phyloP scores from a whole-genome alignment of 2,797 vertebrate species.

The Heteromormyrus szaboi region DNA sequence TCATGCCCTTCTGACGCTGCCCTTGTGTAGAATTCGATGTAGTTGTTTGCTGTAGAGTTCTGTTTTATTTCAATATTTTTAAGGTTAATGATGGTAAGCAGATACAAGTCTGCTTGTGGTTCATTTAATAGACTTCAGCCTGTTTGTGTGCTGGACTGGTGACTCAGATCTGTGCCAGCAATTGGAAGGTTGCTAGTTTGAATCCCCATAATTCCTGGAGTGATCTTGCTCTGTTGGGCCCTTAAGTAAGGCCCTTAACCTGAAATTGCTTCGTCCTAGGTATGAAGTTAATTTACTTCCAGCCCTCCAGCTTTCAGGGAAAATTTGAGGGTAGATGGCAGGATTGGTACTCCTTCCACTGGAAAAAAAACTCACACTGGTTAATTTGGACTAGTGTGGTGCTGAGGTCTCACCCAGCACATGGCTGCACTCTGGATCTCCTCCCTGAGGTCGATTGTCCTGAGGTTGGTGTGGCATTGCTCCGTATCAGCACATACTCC shows the following conservation, averaged over 20 bases:
- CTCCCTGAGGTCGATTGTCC: background rate
- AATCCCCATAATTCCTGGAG: background rate
- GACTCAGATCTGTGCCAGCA: background rate
- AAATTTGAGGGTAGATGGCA: background rate
- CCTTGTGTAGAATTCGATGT: background rate
- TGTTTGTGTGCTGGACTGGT: background rate
- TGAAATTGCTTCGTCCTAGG: background rate
- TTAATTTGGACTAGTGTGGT: background rate
- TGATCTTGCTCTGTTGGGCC: background rate
- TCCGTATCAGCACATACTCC: background rate
- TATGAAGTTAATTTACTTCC: background rate
- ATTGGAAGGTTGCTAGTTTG: background rate
- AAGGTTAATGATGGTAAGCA: background rate
- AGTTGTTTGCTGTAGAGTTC: background rate
- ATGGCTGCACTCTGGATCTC: background rate
- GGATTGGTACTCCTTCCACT: background rate
- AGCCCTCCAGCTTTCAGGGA: background rate
- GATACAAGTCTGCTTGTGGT: background rate
- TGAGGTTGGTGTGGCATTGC: background rate
- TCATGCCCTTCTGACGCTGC: background rate
- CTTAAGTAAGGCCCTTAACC: background rate
- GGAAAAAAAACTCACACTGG: background rate
- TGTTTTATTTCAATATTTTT: background rate
- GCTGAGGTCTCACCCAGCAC: background rate
- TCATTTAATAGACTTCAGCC: background rate